A percentile compares a stretch with the other conserved stretches of the same genome.
phyloP scores from a whole-genome alignment of 2,113 vertebrate genomes.

The Hippolais icterina region DNA sequence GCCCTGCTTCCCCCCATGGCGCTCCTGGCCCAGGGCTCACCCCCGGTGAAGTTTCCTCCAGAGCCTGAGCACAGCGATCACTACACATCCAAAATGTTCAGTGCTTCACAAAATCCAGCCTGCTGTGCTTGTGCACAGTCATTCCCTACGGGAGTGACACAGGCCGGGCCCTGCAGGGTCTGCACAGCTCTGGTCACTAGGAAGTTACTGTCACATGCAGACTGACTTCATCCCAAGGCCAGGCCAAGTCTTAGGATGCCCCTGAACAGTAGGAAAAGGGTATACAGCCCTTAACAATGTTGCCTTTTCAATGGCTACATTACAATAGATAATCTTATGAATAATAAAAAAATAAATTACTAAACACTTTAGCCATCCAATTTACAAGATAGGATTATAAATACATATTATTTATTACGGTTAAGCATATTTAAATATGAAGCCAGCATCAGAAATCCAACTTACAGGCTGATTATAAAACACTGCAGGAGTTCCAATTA shows the following conservation, averaged over 20 bases:
- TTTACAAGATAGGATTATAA: neutral
- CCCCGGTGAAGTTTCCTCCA: neutral
- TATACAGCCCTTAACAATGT: neutral
- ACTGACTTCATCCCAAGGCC: neutral
- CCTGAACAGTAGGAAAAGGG: neutral
- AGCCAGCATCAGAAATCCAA: neutral
- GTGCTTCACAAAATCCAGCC: accelerated
- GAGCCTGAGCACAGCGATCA: neutral
- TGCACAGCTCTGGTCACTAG: neutral
- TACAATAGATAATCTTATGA: neutral
- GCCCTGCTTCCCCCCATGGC: accelerated
- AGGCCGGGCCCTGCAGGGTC: neutral
- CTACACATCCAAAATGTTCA: accelerated
- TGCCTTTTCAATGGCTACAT: neutral
- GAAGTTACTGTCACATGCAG: neutral
- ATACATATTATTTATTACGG: neutral
- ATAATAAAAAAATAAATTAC: neutral
- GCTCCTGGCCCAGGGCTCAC: accelerated
- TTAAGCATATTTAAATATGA: neutral
- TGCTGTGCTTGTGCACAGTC: neutral
- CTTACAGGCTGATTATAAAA: neutral
- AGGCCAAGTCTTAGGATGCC: accelerated
- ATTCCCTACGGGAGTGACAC: accelerated
- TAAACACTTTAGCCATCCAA: neutral
- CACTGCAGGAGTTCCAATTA: neutral